Percentiles rank a stretch among this genome's conserved stretches.
These are phyloP conservation scores for Hirudinaria manillensis DNA, from an alignment of 2,888 invertebrate genomes.

Conservation along the genomic window DNA sequence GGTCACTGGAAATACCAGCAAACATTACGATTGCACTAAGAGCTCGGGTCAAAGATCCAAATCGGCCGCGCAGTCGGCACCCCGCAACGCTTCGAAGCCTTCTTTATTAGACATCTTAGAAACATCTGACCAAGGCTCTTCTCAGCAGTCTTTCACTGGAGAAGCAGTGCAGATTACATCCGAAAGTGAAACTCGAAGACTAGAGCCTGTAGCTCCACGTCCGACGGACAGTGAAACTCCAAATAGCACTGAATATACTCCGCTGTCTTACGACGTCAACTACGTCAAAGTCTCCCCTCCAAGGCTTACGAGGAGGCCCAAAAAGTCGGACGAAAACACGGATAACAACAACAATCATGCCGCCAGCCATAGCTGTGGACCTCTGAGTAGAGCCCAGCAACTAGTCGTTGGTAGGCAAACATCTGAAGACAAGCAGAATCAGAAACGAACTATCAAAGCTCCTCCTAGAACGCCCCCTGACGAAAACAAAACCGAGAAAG, in stretches of 20 bases:
- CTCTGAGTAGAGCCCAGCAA: not conserved
- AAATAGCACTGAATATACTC: constrained; percentile 25
- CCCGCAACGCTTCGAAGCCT: too few species aligned
- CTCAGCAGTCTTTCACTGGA: too few species aligned
- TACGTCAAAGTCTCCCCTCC: constrained; percentile 36
- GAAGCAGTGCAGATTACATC: too few species aligned
- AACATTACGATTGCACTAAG: too few species aligned
- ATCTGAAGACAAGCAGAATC: not conserved
- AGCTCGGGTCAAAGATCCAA: too few species aligned
- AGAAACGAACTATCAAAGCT: constrained; percentile 18
- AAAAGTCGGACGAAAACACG: constrained; percentile 20
- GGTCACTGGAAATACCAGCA: too few species aligned
- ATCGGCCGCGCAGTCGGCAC: too few species aligned
- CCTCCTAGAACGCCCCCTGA: constrained; percentile 18
- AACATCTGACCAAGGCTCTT: too few species aligned
- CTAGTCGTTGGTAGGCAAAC: not conserved
- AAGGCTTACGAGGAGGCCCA: constrained; percentile 32
- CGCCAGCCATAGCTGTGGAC: not conserved
- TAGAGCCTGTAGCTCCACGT: not conserved
- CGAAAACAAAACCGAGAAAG: not conserved
- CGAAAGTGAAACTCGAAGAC: not conserved
- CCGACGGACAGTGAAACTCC: not conserved
- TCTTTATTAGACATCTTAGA: too few species aligned
- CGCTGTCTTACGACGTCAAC: constrained; percentile 33
- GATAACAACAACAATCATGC: not conserved